Base-by-base conservation (phyloP, 2,888 invertebrate species). In the Azorinus chamasolen region DNA sequence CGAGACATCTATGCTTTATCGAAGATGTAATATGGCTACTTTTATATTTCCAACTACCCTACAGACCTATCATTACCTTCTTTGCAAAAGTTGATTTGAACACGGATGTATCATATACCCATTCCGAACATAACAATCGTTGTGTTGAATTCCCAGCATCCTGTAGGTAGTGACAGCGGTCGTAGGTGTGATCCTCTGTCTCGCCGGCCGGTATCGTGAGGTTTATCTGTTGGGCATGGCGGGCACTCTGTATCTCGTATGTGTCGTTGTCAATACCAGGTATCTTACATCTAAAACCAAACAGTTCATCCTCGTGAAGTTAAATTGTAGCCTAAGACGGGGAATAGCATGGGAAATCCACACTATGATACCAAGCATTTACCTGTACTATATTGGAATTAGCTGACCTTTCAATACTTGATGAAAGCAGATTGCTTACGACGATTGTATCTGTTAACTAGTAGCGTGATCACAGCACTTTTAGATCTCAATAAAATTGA, bases 61-160 rank as follows among this genome's bases (percentile, higher is more conserved):
- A n/a, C n/a, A n/a, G n/a, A n/a, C n/a, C n/a, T 32, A 32, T 32
- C 32, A 14, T 70, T 79, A 85, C 85, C 73, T 85, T 48, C 37
- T 72, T 74, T 14, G 79, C 61, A 59, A 85, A 80, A 6, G 83
- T 83, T 24, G 54, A 53, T 3, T 66, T 63, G 43, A 70, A 85
- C 0, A 83, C 63, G 2, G 32, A 37, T 24, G 69, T 51, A 41
- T 66, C 74, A 61, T 83, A 85, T 10, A 85, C 85, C 85, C 85
- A 85, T 16, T 70, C 48, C 22, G 66, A 46, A 65, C 85, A 85
- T 57, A 65, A 73, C 2, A 39, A 50, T 27, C 71, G 72, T 18
- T 20, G 22, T 54, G 74, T 66, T 27, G 22, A 54, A 22, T 68
- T 62, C 1, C 46, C 39, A n/a, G 46, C 69, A 24, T 72, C 45